Conservation (phyloP, 1,140 invertebrate species). For the Drosophila kurseongensis region DNA sequence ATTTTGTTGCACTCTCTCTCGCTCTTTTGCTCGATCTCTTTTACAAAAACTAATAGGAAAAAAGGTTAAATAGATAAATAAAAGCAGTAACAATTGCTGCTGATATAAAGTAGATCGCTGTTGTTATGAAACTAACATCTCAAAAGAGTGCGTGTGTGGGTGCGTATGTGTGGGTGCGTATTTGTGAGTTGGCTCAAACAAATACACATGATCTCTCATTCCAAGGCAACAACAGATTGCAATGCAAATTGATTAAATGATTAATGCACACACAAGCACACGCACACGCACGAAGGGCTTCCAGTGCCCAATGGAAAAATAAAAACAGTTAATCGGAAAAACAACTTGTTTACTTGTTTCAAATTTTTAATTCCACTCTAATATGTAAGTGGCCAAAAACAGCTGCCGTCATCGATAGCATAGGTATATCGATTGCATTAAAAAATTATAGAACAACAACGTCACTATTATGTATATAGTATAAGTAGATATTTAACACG, state of each 20-base stretch:
- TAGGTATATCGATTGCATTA: slow-evolving; percentile 41
- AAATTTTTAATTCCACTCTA: not conserved
- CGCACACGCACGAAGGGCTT: not conserved
- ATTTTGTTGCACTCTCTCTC: slow-evolving; percentile 38
- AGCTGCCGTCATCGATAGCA: slow-evolving; percentile 73
- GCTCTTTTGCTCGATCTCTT: slow-evolving; percentile 16
- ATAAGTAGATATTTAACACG: slow-evolving; percentile 45
- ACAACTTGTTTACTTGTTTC: slow-evolving; percentile 24
- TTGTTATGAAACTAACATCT: slow-evolving; percentile 69
- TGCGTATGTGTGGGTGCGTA: slow-evolving; percentile 29
- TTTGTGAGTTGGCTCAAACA: slow-evolving; percentile 29
- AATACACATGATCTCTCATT: slow-evolving; percentile 55
- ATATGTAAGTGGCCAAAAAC: slow-evolving; percentile 54
- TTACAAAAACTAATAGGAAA: slow-evolving; percentile 10
- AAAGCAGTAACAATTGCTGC: slow-evolving; percentile 46
- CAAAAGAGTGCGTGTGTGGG: slow-evolving; percentile 3
- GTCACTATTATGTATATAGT: slow-evolving; percentile 16
- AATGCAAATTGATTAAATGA: slow-evolving; percentile 45
- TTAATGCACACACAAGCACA: slow-evolving; percentile 28
- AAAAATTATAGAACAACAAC: slow-evolving; percentile 31
- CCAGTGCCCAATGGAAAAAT: slow-evolving; percentile 2
- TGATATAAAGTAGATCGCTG: slow-evolving; percentile 31
- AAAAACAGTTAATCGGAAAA: slow-evolving; percentile 5
- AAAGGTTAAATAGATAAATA: slow-evolving; percentile 52
- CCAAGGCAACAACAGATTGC: slow-evolving; percentile 36